A percentile compares a stretch with the other conserved stretches of the same genome.
These are phyloP conservation scores for Pediacus dermestoides DNA, from an alignment of 2,888 invertebrate species.

Conservation along the genomic window DNA sequence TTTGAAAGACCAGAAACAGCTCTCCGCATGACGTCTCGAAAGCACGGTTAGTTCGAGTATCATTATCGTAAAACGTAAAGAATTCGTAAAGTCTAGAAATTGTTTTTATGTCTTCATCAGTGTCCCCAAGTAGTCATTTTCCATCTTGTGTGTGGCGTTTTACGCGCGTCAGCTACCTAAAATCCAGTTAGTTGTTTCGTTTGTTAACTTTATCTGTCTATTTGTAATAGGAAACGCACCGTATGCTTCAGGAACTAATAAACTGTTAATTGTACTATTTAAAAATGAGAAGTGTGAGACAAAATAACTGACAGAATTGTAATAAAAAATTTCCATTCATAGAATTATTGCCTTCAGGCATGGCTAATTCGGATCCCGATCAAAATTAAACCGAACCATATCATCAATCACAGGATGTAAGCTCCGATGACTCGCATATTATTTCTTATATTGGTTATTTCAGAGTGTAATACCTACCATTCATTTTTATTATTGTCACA, in stretches of 20 bases:
- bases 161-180: too few species aligned
- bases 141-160: conserved; percentile 13
- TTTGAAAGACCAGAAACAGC: conserved; percentile 13
- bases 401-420: conserved; percentile 43
- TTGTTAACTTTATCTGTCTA: too few species aligned
- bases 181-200: too few species aligned
- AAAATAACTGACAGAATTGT: conserved; percentile 9
- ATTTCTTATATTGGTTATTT: conserved; percentile 33
- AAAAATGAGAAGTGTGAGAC: too few species aligned
- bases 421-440: conserved; percentile 41
- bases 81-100: conserved; percentile 20
- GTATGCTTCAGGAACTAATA: too few species aligned
- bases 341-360: conserved; percentile 39
- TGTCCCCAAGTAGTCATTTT: conserved; percentile 17
- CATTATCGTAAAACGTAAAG: conserved; percentile 24
- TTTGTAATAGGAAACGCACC: too few species aligned
- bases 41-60: conserved; percentile 15
- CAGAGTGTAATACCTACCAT: conserved; percentile 22
- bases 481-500: conserved; percentile 14
- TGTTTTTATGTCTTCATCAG: conserved; percentile 21
- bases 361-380: conserved; percentile 41
- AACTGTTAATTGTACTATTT: too few species aligned
- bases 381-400: conserved; percentile 37
- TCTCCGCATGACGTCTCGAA: conserved; percentile 9
- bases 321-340: conserved; percentile 26